A percentile compares a stretch with the other conserved stretches of the same genome.
phyloP scores from a whole-genome alignment of 2,888 invertebrate genomes.

The Cerceris ruficornis region DNA sequence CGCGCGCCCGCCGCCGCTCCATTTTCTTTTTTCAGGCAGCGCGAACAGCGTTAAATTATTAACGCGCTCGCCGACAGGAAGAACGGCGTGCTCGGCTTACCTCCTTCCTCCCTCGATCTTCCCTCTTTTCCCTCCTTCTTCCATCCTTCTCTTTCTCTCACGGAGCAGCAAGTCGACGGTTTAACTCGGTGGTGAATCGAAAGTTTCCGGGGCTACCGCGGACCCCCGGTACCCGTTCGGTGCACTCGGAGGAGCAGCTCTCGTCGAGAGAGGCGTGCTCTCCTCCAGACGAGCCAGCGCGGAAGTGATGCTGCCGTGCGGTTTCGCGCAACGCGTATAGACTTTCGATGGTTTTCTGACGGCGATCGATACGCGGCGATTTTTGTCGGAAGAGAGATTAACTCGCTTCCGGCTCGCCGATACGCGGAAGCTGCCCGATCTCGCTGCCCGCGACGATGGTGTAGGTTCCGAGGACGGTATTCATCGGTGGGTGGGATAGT shows the following conservation, averaged over 20 bases:
- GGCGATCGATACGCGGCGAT: conserved; percentile 53
- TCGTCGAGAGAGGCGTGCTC: conserved; percentile 13
- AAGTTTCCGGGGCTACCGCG: conserved; percentile 53
- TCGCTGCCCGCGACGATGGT: too few relatives aligned
- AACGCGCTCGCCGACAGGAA: conserved; percentile 35
- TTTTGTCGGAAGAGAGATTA: conserved; percentile 12
- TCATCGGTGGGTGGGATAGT: too few relatives aligned
- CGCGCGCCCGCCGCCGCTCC: background rate
- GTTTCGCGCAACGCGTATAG: conserved; percentile 47
- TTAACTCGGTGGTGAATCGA: conserved; percentile 21
- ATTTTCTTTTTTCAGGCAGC: conserved; percentile 43
- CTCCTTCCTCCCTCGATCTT: conserved; percentile 28
- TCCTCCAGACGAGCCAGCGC: conserved; percentile 33
- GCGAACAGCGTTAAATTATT: conserved; percentile 45
- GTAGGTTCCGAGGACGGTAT: too few relatives aligned
- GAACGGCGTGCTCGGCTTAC: conserved; percentile 29
- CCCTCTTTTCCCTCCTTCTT: too few relatives aligned
- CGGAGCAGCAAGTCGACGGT: background rate
- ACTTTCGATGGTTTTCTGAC: conserved; percentile 50
- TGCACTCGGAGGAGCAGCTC: too few relatives aligned
- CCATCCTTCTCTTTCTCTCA: too few relatives aligned
- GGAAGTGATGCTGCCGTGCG: conserved; percentile 55
- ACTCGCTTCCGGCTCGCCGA: conserved; percentile 50
- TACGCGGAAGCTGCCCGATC: conserved; percentile 26
- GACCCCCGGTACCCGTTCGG: background rate